phyloP scores from a whole-genome alignment of 2,797 vertebrate genomes.

The Phoeniculus purpureus region DNA sequence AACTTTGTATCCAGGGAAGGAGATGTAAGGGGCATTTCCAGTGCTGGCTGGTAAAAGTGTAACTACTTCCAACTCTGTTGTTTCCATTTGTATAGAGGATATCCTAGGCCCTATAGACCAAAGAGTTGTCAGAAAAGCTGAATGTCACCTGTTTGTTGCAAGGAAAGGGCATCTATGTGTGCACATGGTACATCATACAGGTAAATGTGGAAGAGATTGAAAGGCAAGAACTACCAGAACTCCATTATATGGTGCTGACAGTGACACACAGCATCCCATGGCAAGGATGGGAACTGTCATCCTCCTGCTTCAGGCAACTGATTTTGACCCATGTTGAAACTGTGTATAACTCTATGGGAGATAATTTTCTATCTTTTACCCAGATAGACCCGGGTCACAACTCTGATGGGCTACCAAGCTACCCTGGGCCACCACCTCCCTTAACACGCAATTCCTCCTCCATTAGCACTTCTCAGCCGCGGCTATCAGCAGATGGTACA shows the following conservation, averaged over 20 bases:
- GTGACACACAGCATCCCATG: not conserved
- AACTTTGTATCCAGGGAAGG: too few species aligned
- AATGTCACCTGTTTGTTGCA: too few species aligned
- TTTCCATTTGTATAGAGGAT: too few species aligned
- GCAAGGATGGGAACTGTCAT: not conserved
- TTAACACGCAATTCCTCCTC: fast-evolving
- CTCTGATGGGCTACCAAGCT: not conserved
- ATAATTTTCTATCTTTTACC: not conserved
- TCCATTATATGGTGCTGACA: not conserved
- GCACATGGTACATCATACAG: too few species aligned
- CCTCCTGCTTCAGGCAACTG: not conserved
- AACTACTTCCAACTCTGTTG: too few species aligned
- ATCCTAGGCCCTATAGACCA: too few species aligned
- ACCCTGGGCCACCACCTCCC: not conserved
- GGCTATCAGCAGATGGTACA: not conserved
- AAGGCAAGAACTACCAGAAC: too few species aligned
- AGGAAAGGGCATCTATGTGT: too few species aligned
- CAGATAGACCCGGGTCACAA: not conserved
- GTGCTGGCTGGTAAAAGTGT: too few species aligned
- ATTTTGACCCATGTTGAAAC: not conserved
- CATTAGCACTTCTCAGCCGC: not conserved
- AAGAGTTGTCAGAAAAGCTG: too few species aligned
- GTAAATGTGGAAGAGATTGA: too few species aligned
- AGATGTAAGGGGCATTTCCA: too few species aligned
- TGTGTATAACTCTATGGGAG: not conserved